Evolutionary conservation across 2,888 invertebrate species (phyloP).

Genomic region (Erpobdella octoculata): DNA sequence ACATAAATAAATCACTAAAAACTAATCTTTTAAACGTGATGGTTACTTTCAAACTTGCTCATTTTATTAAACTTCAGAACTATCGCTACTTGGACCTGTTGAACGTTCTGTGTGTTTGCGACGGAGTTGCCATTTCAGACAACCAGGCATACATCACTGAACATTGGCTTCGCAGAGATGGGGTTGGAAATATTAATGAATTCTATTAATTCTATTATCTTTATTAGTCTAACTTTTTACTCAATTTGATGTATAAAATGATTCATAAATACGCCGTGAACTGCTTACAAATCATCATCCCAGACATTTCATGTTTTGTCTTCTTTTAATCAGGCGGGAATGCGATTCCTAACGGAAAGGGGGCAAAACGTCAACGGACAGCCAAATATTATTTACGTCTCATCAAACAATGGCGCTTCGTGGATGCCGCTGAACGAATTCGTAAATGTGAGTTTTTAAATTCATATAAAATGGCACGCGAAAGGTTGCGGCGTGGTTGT

Average conservation of each 20-base stretch:
- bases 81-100: slow-evolving; percentile 51
- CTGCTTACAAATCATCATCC: too few relatives aligned
- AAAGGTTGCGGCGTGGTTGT: too few relatives aligned
- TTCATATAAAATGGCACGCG: not conserved
- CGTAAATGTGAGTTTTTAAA: slow-evolving; percentile 43
- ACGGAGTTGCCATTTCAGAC: slow-evolving; percentile 51
- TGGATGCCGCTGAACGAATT: slow-evolving; percentile 52
- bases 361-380: slow-evolving; percentile 52
- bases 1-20: too few relatives aligned
- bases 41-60: too few relatives aligned
- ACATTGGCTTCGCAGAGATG: slow-evolving; percentile 45
- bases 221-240: too few relatives aligned
- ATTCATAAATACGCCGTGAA: too few relatives aligned
- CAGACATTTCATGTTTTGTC: too few relatives aligned
- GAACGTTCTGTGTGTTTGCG: slow-evolving; percentile 51
- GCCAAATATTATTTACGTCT: slow-evolving; percentile 51
- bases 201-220: not conserved
- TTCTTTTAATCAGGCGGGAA: slow-evolving; percentile 34
- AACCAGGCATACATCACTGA: slow-evolving; percentile 52
- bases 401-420: slow-evolving; percentile 44
- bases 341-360: slow-evolving; percentile 47
- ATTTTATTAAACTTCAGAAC: too few relatives aligned
- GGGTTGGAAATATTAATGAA: slow-evolving; percentile 32
- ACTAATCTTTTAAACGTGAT: too few relatives aligned
- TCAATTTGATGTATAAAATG: too few relatives aligned